These are phyloP conservation scores for Ooceraea biroi DNA, from an alignment of 1,140 invertebrate genomes.

Conservation along the genomic window DNA sequence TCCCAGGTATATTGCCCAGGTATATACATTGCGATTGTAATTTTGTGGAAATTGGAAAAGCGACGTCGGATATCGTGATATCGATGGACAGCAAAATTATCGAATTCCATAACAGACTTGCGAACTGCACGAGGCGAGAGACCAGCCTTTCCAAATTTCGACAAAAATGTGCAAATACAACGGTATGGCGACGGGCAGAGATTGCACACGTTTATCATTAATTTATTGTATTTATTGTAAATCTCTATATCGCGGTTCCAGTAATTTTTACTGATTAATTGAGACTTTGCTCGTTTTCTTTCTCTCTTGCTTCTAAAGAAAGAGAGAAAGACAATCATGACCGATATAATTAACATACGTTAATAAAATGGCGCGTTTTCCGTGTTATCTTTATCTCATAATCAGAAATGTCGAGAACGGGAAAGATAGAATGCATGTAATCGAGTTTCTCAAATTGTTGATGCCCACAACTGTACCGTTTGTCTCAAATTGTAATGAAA, in stretches of 20 bases:
- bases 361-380: too few species aligned
- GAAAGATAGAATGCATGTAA: too few species aligned
- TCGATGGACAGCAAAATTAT: not conserved
- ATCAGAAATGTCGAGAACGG: too few species aligned
- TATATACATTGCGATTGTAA: constrained; percentile 59
- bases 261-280: too few species aligned
- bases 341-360: too few species aligned
- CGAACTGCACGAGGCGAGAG: not conserved
- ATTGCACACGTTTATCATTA: not conserved
- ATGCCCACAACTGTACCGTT: constrained; percentile 2
- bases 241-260: too few species aligned
- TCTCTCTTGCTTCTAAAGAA: too few species aligned
- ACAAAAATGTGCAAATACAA: constrained; percentile 55
- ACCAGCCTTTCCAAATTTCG: constrained; percentile 64
- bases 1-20: not conserved
- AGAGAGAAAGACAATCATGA: too few species aligned
- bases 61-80: not conserved
- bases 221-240: too few species aligned
- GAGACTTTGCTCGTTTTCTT: too few species aligned
- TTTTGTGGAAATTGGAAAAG: constrained; percentile 78
- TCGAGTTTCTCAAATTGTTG: not conserved
- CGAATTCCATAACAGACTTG: not conserved
- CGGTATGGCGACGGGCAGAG: not conserved
- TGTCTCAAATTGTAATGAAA: not conserved
- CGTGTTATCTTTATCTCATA: too few species aligned